Conservation (phyloP, 1,140 invertebrate species). For the Magallana gigas region DNA sequence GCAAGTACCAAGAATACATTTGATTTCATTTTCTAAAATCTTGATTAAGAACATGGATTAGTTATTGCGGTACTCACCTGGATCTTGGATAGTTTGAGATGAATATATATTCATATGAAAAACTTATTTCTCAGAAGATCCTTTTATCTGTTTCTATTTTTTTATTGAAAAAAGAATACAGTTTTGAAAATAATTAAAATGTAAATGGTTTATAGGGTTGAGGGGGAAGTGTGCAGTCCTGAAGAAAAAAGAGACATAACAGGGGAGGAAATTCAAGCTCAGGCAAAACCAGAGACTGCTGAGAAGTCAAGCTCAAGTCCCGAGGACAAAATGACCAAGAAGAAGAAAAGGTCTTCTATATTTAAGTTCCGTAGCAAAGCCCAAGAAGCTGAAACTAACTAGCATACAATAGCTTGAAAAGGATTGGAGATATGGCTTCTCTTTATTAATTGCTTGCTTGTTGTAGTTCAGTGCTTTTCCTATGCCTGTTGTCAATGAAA, state of each 20-base stretch:
- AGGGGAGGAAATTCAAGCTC: neutral
- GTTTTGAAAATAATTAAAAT: neutral
- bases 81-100: no score
- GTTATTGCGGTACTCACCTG: no score
- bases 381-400: neutral
- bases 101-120: no score
- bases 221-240: neutral
- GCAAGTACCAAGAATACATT: neutral
- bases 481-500: constrained; percentile 89
- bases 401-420: neutral
- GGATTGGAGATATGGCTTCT: no score
- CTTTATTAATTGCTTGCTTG: neutral
- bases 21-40: no score
- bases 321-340: neutral
- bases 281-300: neutral
- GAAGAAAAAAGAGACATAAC: neutral
- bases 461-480: neutral
- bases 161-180: neutral
- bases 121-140: no score
- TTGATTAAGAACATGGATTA: no score
- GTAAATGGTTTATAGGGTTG: neutral
- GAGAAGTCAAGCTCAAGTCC: neutral
- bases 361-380: neutral
- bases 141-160: no score
- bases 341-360: constrained; percentile 19